phyloP scores from a whole-genome alignment of 64 coral and sea anemone genomes.

The Actinia tenebrosa region DNA sequence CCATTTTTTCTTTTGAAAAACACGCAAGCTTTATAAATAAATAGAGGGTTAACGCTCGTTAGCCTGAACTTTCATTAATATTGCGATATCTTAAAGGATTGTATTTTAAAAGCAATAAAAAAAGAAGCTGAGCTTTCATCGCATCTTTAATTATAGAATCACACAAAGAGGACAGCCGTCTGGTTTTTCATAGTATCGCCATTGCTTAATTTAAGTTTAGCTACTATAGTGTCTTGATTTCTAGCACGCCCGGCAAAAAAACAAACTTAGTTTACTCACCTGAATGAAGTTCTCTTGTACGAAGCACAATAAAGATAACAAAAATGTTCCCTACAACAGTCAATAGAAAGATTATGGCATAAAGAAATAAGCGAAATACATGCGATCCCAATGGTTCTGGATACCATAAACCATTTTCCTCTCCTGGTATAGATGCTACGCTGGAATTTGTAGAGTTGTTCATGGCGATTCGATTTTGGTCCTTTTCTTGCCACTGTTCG shows the following conservation, averaged over 20 bases:
- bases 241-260: background rate
- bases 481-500: background rate
- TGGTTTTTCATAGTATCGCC: background rate
- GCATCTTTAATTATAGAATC: background rate
- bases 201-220: background rate
- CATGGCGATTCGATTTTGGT: background rate
- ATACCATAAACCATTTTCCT: background rate
- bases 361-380: constrained; percentile 48
- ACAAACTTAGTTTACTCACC: constrained; percentile 10
- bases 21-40: background rate
- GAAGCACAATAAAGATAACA: constrained; percentile 43
- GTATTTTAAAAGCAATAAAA: background rate
- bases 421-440: background rate
- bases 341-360: constrained; percentile 40
- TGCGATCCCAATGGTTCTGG: constrained; percentile 46
- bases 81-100: background rate
- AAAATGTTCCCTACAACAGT: constrained; percentile 31
- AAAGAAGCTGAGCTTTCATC: background rate
- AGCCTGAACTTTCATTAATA: background rate
- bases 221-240: background rate
- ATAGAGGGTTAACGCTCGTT: background rate
- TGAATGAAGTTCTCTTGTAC: constrained; percentile 49
- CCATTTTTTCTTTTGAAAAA: background rate
- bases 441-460: constrained; percentile 19
- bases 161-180: background rate